Conservation (phyloP, 2,113 vertebrate species). For the Tragelaphus buxtoni region DNA sequence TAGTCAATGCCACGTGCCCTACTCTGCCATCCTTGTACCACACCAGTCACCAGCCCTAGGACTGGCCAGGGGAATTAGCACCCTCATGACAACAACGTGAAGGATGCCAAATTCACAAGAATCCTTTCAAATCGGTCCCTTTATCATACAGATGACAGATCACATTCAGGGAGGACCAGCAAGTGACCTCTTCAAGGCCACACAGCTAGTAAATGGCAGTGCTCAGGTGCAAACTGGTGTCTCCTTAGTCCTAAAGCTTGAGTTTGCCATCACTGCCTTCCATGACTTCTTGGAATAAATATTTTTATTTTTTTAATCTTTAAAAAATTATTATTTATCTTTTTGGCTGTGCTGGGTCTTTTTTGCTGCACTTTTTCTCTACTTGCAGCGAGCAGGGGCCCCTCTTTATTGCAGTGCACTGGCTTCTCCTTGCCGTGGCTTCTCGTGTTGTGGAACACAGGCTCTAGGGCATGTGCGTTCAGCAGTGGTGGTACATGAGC, state of each 20-base stretch:
- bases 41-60: not conserved
- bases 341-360: not conserved
- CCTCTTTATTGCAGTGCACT: not conserved
- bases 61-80: not conserved
- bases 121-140: not conserved
- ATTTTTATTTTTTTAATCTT: not conserved
- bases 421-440: not conserved
- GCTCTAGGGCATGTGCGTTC: not conserved
- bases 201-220: too few relatives aligned
- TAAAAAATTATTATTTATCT: not conserved
- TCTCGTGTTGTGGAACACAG: not conserved
- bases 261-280: not conserved
- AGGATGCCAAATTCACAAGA: not conserved
- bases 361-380: not conserved
- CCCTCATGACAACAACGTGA: too few relatives aligned
- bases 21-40: not conserved
- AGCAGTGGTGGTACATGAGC: not conserved
- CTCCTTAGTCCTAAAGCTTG: not conserved
- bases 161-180: not conserved
- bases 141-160: not conserved
- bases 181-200: not conserved
- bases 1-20: not conserved
- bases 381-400: accelerated
- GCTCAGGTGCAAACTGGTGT: not conserved
- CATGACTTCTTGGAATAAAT: not conserved